Conservation (phyloP, 2,797 vertebrate species). For the Cyprinella venusta region DNA sequence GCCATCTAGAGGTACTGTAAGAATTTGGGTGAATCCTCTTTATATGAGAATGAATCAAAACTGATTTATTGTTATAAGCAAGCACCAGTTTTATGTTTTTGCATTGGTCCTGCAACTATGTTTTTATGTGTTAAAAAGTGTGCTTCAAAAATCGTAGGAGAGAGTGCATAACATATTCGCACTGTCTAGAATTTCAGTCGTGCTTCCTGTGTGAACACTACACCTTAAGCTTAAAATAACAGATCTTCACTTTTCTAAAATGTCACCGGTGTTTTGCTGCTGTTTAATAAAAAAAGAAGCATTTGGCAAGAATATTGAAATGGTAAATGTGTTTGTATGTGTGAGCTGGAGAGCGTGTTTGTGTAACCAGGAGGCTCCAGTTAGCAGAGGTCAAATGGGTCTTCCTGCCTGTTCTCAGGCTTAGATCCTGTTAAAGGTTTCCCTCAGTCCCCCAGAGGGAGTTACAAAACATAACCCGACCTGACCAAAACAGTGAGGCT, state of each 20-base stretch:
- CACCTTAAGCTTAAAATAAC: slow-evolving; percentile 36
- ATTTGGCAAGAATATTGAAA: not conserved
- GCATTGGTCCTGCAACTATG: not conserved
- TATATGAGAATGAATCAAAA: not conserved
- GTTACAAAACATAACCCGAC: slow-evolving; percentile 37
- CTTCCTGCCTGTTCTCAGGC: not conserved
- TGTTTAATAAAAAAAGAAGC: not conserved
- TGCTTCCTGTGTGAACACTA: slow-evolving; percentile 13
- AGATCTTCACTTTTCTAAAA: slow-evolving; percentile 13
- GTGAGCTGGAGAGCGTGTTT: slow-evolving; percentile 10
- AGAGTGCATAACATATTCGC: slow-evolving; percentile 12
- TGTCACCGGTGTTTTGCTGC: slow-evolving; percentile 17
- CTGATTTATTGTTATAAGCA: not conserved
- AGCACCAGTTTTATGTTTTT: not conserved
- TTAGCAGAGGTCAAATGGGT: not conserved
- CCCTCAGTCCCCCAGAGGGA: not conserved
- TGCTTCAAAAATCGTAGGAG: not conserved
- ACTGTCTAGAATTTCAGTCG: slow-evolving; percentile 25
- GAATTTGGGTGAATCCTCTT: not conserved
- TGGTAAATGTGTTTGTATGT: not conserved
- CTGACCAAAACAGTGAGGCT: slow-evolving; percentile 29
- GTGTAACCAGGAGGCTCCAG: slow-evolving; percentile 20
- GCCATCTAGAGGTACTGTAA: slow-evolving; percentile 19
- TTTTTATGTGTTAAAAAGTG: not conserved
- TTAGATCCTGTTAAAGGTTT: slow-evolving; percentile 13